Evolutionary conservation across 1,140 invertebrate genomes (phyloP), one percentile per base, ranked within the genome.

Genomic region (Brachionus koreanus): DNA sequence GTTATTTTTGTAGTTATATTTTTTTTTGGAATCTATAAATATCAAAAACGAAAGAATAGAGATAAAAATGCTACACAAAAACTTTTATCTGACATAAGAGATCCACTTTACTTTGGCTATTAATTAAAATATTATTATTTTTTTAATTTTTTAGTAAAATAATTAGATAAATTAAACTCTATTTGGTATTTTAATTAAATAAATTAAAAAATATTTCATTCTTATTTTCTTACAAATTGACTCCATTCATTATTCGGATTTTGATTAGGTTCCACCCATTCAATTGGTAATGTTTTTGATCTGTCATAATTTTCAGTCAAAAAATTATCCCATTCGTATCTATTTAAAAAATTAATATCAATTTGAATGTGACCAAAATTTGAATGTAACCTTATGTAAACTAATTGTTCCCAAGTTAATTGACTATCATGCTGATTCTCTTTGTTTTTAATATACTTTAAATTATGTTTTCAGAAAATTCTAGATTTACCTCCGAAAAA

Each of bases 31-130:
- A 25, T 25, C 13, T n/a, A 33, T 57, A 39, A 42, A 25, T 19
- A 61, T 19, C 35, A 42, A 42, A n/a, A 43, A 63, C n/a, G 49
- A 42, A 79, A 63, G 23, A 39, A 43, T 9, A 79, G 35, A 33
- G 16, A 19, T 39, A 39, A 61, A 63, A 25, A 12, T 43, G 23
- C 23, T 6, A 61, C 76, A 37, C 52, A 42, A 79, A 57, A 42
- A 61, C 46, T 61, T 61, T 79, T 79, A 19, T 61, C 76, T 19
- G 46, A 79, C 35, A 61, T 16, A 9, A 57, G 19, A 39, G 76
- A 79, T 5, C 76, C 76, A 37, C 49, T 79, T 42, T 79, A 79
- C 19, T 35, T 61, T 43, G 76, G 76, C 3, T 79, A 79, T 57
- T 57, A 57, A 57, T 23, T 49, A 13, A 16, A 49, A 49, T 49